Evolutionary conservation across 2,113 vertebrate species (phyloP).

Genomic region (Mobula birostris): DNA sequence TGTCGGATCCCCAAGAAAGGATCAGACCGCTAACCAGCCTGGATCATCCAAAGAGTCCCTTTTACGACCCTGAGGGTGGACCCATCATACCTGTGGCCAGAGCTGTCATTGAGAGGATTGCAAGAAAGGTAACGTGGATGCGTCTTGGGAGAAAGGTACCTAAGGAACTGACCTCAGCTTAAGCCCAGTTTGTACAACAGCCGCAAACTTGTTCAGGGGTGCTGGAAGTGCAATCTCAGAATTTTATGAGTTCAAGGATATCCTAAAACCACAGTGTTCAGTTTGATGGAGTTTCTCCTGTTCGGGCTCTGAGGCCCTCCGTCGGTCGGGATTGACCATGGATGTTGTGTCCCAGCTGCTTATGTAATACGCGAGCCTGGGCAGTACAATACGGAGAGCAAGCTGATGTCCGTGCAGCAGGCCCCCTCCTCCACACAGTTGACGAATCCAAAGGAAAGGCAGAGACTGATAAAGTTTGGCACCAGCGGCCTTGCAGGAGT

Average conservation of each 20-base stretch:
- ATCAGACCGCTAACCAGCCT: constrained; percentile 91
- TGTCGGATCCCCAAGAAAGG: constrained; percentile 79
- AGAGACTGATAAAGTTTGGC: too few relatives aligned
- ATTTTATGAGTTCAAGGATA: too few relatives aligned
- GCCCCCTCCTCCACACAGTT: too few relatives aligned
- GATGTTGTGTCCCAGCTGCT: too few relatives aligned
- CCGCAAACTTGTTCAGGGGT: background rate
- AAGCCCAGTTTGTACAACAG: background rate
- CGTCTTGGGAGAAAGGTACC: background rate
- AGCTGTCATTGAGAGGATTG: constrained; percentile 89
- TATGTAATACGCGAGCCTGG: too few relatives aligned
- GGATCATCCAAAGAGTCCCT: constrained; percentile 95
- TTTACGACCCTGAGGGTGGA: constrained; percentile 94
- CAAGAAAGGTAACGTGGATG: constrained; percentile 74
- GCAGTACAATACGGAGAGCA: too few relatives aligned
- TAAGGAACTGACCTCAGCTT: background rate
- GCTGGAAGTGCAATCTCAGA: background rate
- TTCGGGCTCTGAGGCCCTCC: too few relatives aligned
- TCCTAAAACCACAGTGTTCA: background rate
- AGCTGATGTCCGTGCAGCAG: too few relatives aligned
- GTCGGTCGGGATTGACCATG: too few relatives aligned
- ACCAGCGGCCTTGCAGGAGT: too few relatives aligned
- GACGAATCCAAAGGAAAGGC: too few relatives aligned
- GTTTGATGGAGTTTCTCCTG: background rate
- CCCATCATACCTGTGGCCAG: constrained; percentile 87